Evolutionary conservation across 2,888 invertebrate species (phyloP).

Genomic region (Gryllus longicercus): DNA sequence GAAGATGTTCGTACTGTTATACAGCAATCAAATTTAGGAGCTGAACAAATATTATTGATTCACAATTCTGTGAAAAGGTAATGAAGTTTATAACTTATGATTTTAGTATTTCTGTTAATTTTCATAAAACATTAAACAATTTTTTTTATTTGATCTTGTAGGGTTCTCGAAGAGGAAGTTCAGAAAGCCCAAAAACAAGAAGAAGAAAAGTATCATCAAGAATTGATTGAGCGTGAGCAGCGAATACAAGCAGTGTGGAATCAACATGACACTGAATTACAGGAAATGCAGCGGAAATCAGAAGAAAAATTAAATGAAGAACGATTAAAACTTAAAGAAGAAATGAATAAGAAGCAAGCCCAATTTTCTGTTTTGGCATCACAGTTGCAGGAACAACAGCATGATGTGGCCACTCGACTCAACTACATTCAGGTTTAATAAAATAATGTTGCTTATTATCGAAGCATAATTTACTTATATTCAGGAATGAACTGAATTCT

Average conservation of each 20-base stretch:
- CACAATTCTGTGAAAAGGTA: constrained; percentile 28
- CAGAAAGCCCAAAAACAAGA: constrained; percentile 27
- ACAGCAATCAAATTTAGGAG: constrained; percentile 25
- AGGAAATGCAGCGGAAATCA: constrained; percentile 20
- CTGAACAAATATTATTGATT: constrained; percentile 25
- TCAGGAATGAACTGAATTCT: too few relatives aligned
- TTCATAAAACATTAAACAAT: not conserved
- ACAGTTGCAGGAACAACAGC: constrained; percentile 20
- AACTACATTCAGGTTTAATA: constrained; percentile 23
- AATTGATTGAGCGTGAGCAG: constrained; percentile 26
- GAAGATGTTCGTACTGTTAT: constrained; percentile 26
- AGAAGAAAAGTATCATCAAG: constrained; percentile 27
- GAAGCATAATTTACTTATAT: too few relatives aligned
- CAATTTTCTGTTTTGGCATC: constrained; percentile 20
- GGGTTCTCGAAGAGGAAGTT: constrained; percentile 28
- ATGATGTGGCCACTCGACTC: not conserved
- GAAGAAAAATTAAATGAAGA: constrained; percentile 26
- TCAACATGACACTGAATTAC: constrained; percentile 24
- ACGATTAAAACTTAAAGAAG: constrained; percentile 20
- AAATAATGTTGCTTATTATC: not conserved
- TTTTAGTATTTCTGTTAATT: not conserved
- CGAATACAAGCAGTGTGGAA: constrained; percentile 25
- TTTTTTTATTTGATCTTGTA: not conserved
- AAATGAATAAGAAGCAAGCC: constrained; percentile 21
- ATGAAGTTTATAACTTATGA: not conserved